phyloP scores from a whole-genome alignment of 2,888 invertebrate species.

The Dryocosmus kuriphilus region DNA sequence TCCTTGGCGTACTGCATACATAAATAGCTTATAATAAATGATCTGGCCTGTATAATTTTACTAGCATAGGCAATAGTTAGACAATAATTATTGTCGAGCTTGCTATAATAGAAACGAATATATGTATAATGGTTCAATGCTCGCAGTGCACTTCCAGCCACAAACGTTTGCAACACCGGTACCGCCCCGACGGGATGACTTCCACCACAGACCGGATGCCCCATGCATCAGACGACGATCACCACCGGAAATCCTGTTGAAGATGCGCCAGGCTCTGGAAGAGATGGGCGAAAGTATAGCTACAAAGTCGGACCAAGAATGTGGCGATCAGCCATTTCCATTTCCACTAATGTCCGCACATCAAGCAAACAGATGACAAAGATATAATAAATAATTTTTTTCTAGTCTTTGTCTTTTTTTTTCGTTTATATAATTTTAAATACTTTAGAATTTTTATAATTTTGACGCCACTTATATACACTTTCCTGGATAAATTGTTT shows the following conservation, averaged over 20 bases:
- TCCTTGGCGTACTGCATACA: no score
- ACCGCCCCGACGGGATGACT: constrained; percentile 56
- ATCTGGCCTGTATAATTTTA: not conserved
- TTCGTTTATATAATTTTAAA: not conserved
- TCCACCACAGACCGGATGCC: constrained; percentile 69
- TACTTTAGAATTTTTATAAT: no score
- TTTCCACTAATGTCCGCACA: not conserved
- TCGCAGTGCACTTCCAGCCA: constrained; percentile 60
- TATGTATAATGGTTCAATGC: constrained; percentile 19
- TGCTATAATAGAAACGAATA: not conserved
- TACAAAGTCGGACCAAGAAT: constrained; percentile 19
- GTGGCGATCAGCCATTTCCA: not conserved
- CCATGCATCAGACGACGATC: constrained; percentile 64
- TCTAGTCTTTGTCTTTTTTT: not conserved
- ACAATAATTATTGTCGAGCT: not conserved
- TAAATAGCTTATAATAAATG: not conserved
- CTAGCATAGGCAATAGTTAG: not conserved
- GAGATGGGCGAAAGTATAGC: constrained; percentile 59
- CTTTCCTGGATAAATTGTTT: no score
- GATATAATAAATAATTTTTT: not conserved
- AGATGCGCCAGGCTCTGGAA: constrained; percentile 66
- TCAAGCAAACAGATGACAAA: not conserved
- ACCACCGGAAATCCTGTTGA: constrained; percentile 67
- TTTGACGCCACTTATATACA: no score
- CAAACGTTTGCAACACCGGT: constrained; percentile 58